phyloP scores from a whole-genome alignment of 92 coral and sea anemone species.

The Porites cylindrica region DNA sequence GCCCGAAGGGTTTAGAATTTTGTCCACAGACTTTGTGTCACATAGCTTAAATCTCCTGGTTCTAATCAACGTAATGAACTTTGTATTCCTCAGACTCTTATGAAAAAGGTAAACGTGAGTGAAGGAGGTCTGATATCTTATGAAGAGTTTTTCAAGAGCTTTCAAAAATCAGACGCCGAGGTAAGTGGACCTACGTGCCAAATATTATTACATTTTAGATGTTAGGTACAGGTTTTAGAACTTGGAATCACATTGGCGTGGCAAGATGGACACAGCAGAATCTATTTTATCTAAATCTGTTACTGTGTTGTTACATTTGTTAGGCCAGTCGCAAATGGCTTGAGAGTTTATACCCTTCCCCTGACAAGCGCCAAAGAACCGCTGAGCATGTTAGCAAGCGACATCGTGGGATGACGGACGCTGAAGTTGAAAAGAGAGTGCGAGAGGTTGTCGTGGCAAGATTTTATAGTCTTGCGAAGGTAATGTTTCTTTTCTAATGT shows the following conservation, averaged over 20 bases:
- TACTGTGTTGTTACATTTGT: background rate
- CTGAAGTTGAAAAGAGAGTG: slow-evolving; percentile 78
- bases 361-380: slow-evolving; percentile 66
- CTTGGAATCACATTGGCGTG: no score
- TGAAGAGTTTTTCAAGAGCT: slow-evolving; percentile 80
- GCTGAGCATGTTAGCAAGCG: slow-evolving; percentile 48
- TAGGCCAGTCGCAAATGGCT: slow-evolving; percentile 91
- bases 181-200: slow-evolving; percentile 29
- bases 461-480: slow-evolving; percentile 95
- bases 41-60: background rate
- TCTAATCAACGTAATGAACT: background rate
- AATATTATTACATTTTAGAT: background rate
- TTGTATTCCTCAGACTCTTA: slow-evolving; percentile 61
- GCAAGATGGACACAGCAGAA: no score
- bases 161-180: slow-evolving; percentile 90
- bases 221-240: background rate
- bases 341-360: slow-evolving; percentile 71
- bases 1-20: no score
- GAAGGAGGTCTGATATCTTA: slow-evolving; percentile 74
- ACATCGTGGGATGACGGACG: slow-evolving; percentile 68
- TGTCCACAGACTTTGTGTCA: background rate
- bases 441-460: slow-evolving; percentile 91
- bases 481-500: background rate
- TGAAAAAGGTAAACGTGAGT: slow-evolving; percentile 65
- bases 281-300: no score